Evolutionary conservation across 2,888 invertebrate genomes (phyloP).

Genomic region (Eristalis tenax): DNA sequence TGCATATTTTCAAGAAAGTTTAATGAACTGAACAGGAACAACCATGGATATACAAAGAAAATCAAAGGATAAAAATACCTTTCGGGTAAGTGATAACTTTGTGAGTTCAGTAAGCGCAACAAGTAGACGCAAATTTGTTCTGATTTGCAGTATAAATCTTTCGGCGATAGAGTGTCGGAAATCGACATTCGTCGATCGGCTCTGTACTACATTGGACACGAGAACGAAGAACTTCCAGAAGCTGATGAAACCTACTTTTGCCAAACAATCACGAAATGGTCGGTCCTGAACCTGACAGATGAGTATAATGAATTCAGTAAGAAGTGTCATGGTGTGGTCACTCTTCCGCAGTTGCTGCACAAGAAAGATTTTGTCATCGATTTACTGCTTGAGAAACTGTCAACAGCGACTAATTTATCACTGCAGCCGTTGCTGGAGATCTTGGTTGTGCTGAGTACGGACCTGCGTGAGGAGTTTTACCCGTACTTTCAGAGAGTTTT

Average conservation of each 20-base stretch:
- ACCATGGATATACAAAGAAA: constrained; percentile 78
- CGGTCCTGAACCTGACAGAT: constrained; percentile 91
- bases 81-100: constrained; percentile 84
- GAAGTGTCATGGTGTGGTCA: constrained; percentile 86
- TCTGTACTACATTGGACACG: constrained; percentile 91
- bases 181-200: constrained; percentile 92
- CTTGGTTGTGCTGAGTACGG: constrained; percentile 91
- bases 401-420: constrained; percentile 87
- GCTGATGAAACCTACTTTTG: constrained; percentile 90
- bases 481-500: constrained; percentile 90
- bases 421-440: constrained; percentile 92
- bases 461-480: constrained; percentile 94
- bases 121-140: neutral
- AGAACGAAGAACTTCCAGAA: constrained; percentile 86
- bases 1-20: constrained; percentile 7
- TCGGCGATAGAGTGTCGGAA: constrained; percentile 91
- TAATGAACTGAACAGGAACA: constrained; percentile 49
- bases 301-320: constrained; percentile 89
- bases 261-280: constrained; percentile 93
- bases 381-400: constrained; percentile 87
- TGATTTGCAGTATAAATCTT: constrained; percentile 88
- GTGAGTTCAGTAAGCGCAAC: neutral
- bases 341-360: constrained; percentile 91
- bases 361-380: constrained; percentile 89
- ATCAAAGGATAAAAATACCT: constrained; percentile 89